phyloP scores from a whole-genome alignment of 2,888 invertebrate genomes.

The Catocala nupta region DNA sequence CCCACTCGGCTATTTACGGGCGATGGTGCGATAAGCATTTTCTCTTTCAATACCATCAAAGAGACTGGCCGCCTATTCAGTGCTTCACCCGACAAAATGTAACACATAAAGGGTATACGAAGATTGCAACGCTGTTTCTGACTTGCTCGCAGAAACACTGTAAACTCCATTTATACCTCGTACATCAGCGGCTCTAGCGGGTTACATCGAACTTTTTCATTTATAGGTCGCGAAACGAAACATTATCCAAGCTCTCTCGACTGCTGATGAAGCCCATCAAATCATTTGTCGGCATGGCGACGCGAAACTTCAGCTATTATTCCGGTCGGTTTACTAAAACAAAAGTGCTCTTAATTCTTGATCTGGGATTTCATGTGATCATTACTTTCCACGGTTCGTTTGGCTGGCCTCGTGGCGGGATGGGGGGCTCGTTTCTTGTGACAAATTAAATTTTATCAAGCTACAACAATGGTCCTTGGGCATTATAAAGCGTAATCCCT shows the following conservation, averaged over 20 bases:
- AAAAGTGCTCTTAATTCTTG: constrained; percentile 81
- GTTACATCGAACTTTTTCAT: constrained; percentile 64
- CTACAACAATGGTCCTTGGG: constrained; percentile 65
- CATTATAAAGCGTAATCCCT: constrained; percentile 67
- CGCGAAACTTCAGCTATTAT: constrained; percentile 80
- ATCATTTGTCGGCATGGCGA: constrained; percentile 81
- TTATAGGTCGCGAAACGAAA: constrained; percentile 64
- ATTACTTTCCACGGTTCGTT: constrained; percentile 77
- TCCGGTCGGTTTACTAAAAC: constrained; percentile 81
- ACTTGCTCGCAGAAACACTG: constrained; percentile 66
- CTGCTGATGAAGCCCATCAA: constrained; percentile 79
- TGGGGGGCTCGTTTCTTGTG: constrained; percentile 61
- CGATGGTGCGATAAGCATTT: constrained; percentile 85
- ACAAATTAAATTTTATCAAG: constrained; percentile 74
- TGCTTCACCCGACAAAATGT: constrained; percentile 75
- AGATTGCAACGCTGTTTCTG: constrained; percentile 72
- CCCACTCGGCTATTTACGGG: constrained; percentile 82
- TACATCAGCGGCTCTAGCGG: constrained; percentile 47
- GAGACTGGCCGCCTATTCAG: constrained; percentile 83
- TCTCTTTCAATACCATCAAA: constrained; percentile 85
- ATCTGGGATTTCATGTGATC: constrained; percentile 81
- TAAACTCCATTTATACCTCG: constrained; percentile 63
- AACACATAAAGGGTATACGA: constrained; percentile 77
- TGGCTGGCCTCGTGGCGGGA: constrained; percentile 57
- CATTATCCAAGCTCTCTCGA: constrained; percentile 71